Evolutionary conservation across 2,888 invertebrate species (phyloP).

Genomic region (Melieria omissa): DNA sequence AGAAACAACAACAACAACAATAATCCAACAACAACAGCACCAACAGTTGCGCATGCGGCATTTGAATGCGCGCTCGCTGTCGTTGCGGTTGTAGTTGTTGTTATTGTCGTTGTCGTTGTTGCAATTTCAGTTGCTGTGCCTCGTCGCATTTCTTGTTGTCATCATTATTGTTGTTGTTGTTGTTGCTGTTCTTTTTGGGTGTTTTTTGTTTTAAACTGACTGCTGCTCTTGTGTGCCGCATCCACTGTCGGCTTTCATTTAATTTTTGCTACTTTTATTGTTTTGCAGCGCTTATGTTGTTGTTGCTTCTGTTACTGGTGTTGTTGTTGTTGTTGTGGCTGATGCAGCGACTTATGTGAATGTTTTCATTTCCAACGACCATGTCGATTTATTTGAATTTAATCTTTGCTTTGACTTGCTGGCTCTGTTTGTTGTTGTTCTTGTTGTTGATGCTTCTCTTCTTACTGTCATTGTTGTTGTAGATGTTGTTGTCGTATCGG

Average conservation of each 20-base stretch:
- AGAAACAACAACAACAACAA: too few relatives aligned
- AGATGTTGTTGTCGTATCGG: constrained; percentile 19
- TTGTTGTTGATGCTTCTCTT: constrained; percentile 29
- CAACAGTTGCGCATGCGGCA: too few relatives aligned
- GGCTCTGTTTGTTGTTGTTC: constrained; percentile 39
- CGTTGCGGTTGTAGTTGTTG: constrained; percentile 45
- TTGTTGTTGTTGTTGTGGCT: constrained; percentile 20
- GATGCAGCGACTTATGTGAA: constrained; percentile 46
- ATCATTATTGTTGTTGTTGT: constrained; percentile 50
- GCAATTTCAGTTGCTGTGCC: constrained; percentile 50
- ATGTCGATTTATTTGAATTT: constrained; percentile 66
- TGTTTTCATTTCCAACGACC: constrained; percentile 62
- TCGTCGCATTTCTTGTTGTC: constrained; percentile 44
- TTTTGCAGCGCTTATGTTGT: constrained; percentile 37
- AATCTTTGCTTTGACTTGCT: constrained; percentile 56
- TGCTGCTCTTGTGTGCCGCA: constrained; percentile 58
- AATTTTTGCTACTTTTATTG: neutral
- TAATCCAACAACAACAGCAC: too few relatives aligned
- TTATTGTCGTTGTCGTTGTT: constrained; percentile 15
- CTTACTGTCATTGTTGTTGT: constrained; percentile 30
- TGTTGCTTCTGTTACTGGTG: constrained; percentile 32
- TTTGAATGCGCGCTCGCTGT: constrained; percentile 42
- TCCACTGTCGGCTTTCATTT: neutral
- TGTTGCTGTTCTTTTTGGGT: constrained; percentile 19
- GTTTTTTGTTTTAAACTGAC: constrained; percentile 35